Percentiles rank a stretch among this genome's conserved stretches.
Evolutionary conservation across 2,888 invertebrate species (phyloP).

Genomic region (Drosophila ustulata): DNA sequence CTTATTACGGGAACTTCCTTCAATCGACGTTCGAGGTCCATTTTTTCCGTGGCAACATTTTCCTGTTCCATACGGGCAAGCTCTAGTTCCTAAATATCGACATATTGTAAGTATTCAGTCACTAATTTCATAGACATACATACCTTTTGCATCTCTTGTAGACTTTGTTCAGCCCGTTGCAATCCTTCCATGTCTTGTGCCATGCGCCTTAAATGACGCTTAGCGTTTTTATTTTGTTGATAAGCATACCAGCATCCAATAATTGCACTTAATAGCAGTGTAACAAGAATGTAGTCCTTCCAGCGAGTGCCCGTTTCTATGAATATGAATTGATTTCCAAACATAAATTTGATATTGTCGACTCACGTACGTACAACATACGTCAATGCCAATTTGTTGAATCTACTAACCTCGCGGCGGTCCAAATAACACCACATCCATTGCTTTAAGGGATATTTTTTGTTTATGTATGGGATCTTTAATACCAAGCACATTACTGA

Average conservation of each 20-base stretch:
- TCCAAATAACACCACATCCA: conserved; percentile 99
- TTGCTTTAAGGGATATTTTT: conserved; percentile 98
- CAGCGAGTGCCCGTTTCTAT: conserved; percentile 91
- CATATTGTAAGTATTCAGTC: neutral
- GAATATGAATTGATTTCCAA: conserved; percentile 12
- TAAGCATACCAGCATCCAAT: conserved; percentile 97
- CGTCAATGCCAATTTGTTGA: neutral
- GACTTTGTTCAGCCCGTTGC: conserved; percentile 94
- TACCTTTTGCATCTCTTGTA: conserved; percentile 93
- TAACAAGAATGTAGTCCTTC: conserved; percentile 95
- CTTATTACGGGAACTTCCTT: conserved; percentile 91
- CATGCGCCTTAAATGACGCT: conserved; percentile 95
- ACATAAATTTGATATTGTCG: neutral
- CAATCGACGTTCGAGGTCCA: conserved; percentile 92
- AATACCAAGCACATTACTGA: conserved; percentile 95
- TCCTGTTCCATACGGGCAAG: conserved; percentile 93
- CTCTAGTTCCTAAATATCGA: conserved; percentile 87
- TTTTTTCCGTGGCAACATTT: conserved; percentile 92
- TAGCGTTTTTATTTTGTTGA: conserved; percentile 94
- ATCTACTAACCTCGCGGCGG: conserved; percentile 94
- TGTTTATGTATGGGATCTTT: conserved; percentile 99
- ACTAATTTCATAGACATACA: neutral
- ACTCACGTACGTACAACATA: neutral
- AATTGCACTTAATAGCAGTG: conserved; percentile 92
- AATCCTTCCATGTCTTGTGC: conserved; percentile 97